Conservation (phyloP, 2,888 invertebrate genomes). For the Cephonodes hylas region DNA sequence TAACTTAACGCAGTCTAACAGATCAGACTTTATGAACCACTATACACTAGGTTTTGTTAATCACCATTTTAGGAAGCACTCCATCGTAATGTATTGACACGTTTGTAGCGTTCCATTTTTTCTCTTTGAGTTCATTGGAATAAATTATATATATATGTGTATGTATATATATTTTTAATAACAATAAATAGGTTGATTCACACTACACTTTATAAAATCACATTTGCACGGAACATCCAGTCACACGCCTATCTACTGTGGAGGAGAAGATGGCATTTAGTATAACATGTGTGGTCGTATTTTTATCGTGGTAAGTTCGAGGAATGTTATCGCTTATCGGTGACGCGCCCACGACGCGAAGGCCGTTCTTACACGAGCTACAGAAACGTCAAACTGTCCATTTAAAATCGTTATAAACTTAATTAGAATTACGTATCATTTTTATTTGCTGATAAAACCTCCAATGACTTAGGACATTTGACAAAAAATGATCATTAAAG, state of each 20-base stretch:
- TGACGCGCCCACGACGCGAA: conserved; percentile 31
- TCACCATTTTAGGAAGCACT: conserved; percentile 65
- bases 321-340: conserved; percentile 28
- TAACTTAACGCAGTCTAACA: conserved; percentile 65
- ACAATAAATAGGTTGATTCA: conserved; percentile 59
- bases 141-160: conserved; percentile 35
- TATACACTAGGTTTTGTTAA: conserved; percentile 51
- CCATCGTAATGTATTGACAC: conserved; percentile 56
- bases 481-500: background rate
- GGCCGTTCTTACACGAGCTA: conserved; percentile 22
- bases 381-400: background rate
- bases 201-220: conserved; percentile 71
- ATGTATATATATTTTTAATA: no score
- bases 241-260: conserved; percentile 55
- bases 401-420: background rate
- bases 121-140: conserved; percentile 36
- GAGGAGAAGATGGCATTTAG: conserved; percentile 26
- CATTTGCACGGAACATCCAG: conserved; percentile 58
- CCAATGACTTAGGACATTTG: background rate
- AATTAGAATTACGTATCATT: background rate
- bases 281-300: conserved; percentile 19
- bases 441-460: background rate
- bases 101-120: conserved; percentile 67
- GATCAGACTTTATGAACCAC: conserved; percentile 65
- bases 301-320: conserved; percentile 16